Evolutionary conservation across 2,888 invertebrate genomes (phyloP).

Genomic region (Eupithecia centaureata): DNA sequence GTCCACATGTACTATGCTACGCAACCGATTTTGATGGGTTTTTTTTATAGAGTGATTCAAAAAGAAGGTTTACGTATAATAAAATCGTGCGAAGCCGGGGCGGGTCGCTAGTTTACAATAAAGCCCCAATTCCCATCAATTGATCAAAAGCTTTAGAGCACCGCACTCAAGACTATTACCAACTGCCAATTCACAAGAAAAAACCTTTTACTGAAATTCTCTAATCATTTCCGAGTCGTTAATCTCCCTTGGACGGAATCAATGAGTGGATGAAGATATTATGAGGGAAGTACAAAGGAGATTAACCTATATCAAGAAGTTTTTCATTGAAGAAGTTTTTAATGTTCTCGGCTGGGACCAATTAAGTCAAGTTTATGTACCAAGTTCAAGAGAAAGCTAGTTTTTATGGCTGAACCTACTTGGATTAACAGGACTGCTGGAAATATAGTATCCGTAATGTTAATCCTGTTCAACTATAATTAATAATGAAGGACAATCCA

Average conservation of each 20-base stretch:
- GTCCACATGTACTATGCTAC: no score
- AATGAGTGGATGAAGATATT: conserved; percentile 29
- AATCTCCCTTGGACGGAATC: conserved; percentile 17
- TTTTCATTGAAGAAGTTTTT: conserved; percentile 34
- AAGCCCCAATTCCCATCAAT: not conserved
- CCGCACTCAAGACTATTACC: conserved; percentile 4
- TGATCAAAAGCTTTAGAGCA: not conserved
- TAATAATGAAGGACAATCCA: no score
- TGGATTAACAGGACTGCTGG: not conserved
- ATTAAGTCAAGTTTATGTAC: conserved; percentile 36
- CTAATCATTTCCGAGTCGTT: conserved; percentile 23
- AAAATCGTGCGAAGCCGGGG: no score
- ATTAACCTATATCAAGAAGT: conserved; percentile 24
- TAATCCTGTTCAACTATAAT: not conserved
- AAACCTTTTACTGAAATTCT: conserved; percentile 19
- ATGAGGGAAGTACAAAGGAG: conserved; percentile 11
- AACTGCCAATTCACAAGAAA: conserved; percentile 9
- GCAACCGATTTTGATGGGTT: no score
- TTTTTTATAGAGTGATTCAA: no score
- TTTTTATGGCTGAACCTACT: conserved; percentile 5
- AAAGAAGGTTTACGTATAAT: no score
- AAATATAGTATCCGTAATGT: not conserved
- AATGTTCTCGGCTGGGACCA: conserved; percentile 33
- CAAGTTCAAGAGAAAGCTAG: conserved; percentile 15
- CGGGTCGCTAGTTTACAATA: not conserved